Conservation (phyloP, 53 echinoderm and acorn worm species). For the Stichopus horrens region DNA sequence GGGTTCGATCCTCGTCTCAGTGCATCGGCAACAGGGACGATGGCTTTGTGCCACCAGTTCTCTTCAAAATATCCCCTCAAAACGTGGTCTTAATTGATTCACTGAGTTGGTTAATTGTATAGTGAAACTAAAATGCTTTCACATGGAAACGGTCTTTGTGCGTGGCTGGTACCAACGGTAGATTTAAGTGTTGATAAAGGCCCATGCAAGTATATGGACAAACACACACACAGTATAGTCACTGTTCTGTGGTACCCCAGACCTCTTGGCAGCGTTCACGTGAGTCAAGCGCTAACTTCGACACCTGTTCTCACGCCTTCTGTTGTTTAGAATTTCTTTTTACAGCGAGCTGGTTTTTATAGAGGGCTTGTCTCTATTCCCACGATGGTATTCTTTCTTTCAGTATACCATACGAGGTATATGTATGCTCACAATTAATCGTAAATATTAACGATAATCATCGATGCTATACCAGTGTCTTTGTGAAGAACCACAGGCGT, state of each 20-base stretch:
- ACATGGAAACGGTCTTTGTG: too few species aligned
- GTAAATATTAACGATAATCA: not conserved
- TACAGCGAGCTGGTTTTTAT: not conserved
- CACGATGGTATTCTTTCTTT: conserved; percentile 22
- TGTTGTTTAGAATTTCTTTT: not conserved
- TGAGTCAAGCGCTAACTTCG: conserved; percentile 22
- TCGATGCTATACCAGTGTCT: not conserved
- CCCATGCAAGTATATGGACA: too few species aligned
- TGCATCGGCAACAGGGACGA: too few species aligned
- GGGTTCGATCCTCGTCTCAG: too few species aligned
- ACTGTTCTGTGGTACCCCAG: not conserved
- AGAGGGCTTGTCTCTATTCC: conserved; percentile 4
- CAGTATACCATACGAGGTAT: not conserved
- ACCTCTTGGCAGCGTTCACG: conserved; percentile 11
- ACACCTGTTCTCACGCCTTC: conserved; percentile 34
- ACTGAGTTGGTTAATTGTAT: too few species aligned
- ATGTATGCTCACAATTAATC: not conserved
- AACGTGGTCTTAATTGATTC: too few species aligned
- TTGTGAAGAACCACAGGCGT: conserved; percentile 15
- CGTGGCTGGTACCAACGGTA: too few species aligned
- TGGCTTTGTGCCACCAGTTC: too few species aligned
- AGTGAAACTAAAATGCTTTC: too few species aligned
- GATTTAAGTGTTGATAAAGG: too few species aligned
- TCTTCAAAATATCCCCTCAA: too few species aligned
- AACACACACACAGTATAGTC: too few species aligned